phyloP scores from a whole-genome alignment of 2,113 vertebrate genomes.

The Okapia johnstoni region DNA sequence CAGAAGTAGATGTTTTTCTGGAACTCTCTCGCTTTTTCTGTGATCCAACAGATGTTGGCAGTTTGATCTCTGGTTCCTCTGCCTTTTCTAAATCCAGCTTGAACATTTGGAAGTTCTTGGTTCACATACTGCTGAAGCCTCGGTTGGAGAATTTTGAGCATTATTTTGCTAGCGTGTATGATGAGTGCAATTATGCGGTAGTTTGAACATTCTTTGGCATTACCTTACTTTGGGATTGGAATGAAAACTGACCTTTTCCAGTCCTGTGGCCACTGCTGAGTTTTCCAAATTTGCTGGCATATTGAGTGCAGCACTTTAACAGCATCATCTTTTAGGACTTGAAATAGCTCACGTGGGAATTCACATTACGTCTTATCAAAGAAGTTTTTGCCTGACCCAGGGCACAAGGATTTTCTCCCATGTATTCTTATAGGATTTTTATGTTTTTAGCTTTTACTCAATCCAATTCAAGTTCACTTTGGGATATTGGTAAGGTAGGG shows the following conservation, averaged over 20 bases:
- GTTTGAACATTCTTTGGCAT: background rate
- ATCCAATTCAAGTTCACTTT: background rate
- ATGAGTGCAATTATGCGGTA: background rate
- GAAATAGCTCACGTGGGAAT: background rate
- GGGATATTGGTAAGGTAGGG: background rate
- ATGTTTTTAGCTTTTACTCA: background rate
- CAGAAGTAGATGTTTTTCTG: background rate
- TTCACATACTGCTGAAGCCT: background rate
- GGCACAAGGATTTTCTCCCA: background rate
- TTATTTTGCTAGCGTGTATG: background rate
- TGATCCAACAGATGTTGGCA: background rate
- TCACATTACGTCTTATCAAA: background rate
- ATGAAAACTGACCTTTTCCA: background rate
- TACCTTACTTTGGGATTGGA: background rate
- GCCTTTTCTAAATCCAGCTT: background rate
- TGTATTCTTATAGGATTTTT: background rate
- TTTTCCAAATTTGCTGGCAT: background rate
- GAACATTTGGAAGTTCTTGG: background rate
- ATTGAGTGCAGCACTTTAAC: background rate
- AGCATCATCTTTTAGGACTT: background rate
- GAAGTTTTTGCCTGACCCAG: background rate
- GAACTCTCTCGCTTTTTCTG: background rate
- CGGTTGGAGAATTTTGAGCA: background rate
- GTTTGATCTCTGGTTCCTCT: background rate
- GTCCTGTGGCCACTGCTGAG: background rate